These are phyloP conservation scores for Masticophis lateralis DNA, from an alignment of 2,797 vertebrate genomes.

Conservation along the genomic window DNA sequence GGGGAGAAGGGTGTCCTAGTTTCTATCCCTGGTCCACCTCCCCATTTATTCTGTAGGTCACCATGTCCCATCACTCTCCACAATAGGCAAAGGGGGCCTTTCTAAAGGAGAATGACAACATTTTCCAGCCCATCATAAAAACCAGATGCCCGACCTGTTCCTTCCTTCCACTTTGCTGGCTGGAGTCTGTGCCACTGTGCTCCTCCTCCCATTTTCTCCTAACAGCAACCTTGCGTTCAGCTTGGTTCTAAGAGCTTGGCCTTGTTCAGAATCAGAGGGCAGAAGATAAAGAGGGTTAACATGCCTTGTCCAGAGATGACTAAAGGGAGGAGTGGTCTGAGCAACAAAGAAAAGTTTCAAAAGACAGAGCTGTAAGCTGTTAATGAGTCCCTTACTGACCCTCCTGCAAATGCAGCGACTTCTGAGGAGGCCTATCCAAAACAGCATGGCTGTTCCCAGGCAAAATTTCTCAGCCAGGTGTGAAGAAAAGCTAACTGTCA, in stretches of 20 bases:
- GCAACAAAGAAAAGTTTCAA: neutral
- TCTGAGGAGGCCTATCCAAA: slow-evolving; percentile 31
- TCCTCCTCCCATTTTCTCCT: neutral
- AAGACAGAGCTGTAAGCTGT: neutral
- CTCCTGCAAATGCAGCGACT: neutral
- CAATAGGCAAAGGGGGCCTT: neutral
- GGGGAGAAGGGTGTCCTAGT: neutral
- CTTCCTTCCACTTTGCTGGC: neutral
- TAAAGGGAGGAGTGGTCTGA: neutral
- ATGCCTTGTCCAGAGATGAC: neutral
- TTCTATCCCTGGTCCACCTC: neutral
- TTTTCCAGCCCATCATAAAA: neutral
- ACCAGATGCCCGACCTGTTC: neutral
- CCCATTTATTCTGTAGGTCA: neutral
- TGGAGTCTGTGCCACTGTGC: neutral
- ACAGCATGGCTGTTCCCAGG: slow-evolving; percentile 22
- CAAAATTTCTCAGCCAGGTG: slow-evolving; percentile 40
- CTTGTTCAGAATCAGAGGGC: fast-evolving
- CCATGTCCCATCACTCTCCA: neutral
- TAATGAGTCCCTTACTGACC: neutral
- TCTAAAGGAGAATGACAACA: neutral
- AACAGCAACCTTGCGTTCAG: neutral
- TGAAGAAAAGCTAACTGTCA: slow-evolving; percentile 29
- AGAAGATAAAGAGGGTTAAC: neutral
- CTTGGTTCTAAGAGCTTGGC: neutral